These are phyloP conservation scores for Isichthys henryi DNA, from an alignment of 2,113 vertebrate species.

Conservation along the genomic window DNA sequence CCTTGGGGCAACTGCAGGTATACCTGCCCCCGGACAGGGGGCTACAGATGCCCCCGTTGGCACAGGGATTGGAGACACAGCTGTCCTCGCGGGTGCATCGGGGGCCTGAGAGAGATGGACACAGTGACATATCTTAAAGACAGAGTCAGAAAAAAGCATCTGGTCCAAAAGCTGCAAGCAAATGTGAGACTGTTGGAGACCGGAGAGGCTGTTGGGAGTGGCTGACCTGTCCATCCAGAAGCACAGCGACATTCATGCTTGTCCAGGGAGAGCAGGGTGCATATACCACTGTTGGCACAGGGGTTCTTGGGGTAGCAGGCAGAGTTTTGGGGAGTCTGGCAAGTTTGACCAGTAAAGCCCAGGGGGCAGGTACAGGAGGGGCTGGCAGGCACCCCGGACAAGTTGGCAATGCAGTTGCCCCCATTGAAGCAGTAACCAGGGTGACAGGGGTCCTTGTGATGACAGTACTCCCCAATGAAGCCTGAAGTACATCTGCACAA, in stretches of 20 bases:
- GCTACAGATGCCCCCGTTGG: conserved; percentile 71
- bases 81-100: conserved; percentile 76
- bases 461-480: conserved; percentile 83
- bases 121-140: neutral
- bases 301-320: conserved; percentile 75
- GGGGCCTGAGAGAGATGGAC: conserved; percentile 51
- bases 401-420: conserved; percentile 70
- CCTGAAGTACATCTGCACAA: conserved; percentile 72
- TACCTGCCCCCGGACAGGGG: conserved; percentile 62
- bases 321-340: conserved; percentile 71
- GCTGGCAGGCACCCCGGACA: conserved; percentile 58
- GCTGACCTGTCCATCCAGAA: conserved; percentile 77
- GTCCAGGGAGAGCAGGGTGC: conserved; percentile 64
- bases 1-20: conserved; percentile 68
- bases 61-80: conserved; percentile 78
- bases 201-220: neutral
- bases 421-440: conserved; percentile 75
- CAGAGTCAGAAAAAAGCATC: neutral
- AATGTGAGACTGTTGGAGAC: neutral
- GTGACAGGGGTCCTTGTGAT: conserved; percentile 79
- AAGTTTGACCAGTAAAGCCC: conserved; percentile 70
- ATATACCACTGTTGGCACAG: conserved; percentile 71
- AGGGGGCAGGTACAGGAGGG: conserved; percentile 71
- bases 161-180: neutral
- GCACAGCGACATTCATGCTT: conserved; percentile 71